These are phyloP conservation scores for Carabus problematicus DNA, from an alignment of 2,888 invertebrate genomes.

Conservation along the genomic window DNA sequence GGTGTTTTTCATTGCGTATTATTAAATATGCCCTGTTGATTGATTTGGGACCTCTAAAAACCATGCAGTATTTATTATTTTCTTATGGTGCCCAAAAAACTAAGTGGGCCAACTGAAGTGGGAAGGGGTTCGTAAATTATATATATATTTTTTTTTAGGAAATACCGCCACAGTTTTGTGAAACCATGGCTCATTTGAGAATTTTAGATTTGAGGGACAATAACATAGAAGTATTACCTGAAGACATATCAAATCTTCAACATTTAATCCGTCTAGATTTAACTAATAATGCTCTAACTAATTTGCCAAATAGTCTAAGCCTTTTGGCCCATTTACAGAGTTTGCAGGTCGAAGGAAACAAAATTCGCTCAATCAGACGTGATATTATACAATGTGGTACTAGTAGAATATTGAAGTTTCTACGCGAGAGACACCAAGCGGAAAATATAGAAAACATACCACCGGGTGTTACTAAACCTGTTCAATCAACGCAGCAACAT, in stretches of 20 bases:
- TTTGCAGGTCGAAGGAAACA: conserved; percentile 86
- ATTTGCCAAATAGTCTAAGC: conserved; percentile 73
- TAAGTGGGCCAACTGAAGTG: too few species aligned
- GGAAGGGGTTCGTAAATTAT: too few species aligned
- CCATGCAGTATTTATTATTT: too few species aligned
- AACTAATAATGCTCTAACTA: conserved; percentile 73
- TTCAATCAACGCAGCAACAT: conserved; percentile 45
- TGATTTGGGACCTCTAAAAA: too few species aligned
- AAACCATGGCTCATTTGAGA: conserved; percentile 74
- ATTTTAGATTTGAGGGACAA: conserved; percentile 84
- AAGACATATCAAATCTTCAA: conserved; percentile 77
- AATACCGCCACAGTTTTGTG: conserved; percentile 74
- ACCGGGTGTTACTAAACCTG: conserved; percentile 56
- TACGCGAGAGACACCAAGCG: conserved; percentile 67
- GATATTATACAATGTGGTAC: conserved; percentile 90
- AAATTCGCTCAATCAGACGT: conserved; percentile 78
- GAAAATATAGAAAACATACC: conserved; percentile 50
- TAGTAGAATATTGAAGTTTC: conserved; percentile 77
- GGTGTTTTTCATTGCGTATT: too few species aligned
- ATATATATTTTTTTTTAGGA: conserved; percentile 63
- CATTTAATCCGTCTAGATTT: conserved; percentile 83
- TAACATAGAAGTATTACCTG: conserved; percentile 77
- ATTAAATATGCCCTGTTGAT: too few species aligned
- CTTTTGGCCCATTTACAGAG: conserved; percentile 80
- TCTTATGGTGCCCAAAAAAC: too few species aligned